A percentile compares a stretch with the other conserved stretches of the same genome.
These are phyloP conservation scores for Phaenicophaeus curvirostris DNA, from an alignment of 2,797 vertebrate genomes.

Conservation along the genomic window DNA sequence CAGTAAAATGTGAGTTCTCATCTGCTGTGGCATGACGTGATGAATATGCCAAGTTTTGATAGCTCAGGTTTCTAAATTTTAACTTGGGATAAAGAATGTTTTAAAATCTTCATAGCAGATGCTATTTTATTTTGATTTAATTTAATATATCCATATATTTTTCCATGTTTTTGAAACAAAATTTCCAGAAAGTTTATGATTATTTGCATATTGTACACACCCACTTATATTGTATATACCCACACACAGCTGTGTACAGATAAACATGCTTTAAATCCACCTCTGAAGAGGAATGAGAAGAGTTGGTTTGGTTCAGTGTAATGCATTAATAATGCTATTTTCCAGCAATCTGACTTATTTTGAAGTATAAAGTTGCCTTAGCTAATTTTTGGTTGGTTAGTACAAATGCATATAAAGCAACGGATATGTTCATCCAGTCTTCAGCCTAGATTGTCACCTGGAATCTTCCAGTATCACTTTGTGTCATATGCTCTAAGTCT, in stretches of 20 bases:
- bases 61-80: neutral
- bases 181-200: neutral
- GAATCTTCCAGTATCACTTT: neutral
- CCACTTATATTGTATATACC: neutral
- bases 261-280: rapidly evolving
- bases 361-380: neutral
- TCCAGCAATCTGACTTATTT: neutral
- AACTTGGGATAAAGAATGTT: neutral
- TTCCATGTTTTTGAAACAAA: neutral
- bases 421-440: neutral
- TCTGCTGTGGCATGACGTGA: neutral
- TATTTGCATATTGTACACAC: neutral
- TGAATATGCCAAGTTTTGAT: neutral
- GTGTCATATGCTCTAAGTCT: neutral
- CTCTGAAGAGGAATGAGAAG: neutral
- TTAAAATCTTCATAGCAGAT: neutral
- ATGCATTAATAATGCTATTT: neutral
- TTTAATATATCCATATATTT: neutral
- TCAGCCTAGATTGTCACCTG: neutral
- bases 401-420: neutral
- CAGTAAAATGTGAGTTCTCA: neutral
- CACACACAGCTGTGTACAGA: neutral
- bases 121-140: neutral
- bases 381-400: neutral
- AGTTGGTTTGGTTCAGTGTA: neutral